A percentile compares a stretch with the other conserved stretches of the same genome.
Evolutionary conservation across 2,797 vertebrate species (phyloP).

Genomic region (Streptopelia turtur): DNA sequence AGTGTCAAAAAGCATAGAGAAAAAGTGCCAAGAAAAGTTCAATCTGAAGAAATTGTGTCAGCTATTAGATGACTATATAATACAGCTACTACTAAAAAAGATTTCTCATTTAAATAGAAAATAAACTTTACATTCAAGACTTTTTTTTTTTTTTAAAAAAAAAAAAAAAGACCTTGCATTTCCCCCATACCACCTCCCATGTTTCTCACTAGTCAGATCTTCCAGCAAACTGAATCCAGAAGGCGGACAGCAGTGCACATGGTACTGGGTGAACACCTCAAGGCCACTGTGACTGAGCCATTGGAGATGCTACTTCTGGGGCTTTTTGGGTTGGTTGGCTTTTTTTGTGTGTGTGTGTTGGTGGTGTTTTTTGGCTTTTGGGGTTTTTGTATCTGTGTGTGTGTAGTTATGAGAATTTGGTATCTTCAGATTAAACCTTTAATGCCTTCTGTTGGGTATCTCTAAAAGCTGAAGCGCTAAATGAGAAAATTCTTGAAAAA

Average conservation of each 20-base stretch:
- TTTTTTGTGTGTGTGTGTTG: not conserved
- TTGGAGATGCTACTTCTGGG: not conserved
- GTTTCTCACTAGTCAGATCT: not conserved
- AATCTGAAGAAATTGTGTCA: constrained; percentile 13
- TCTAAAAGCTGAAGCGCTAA: constrained; percentile 30
- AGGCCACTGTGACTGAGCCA: not conserved
- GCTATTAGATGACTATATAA: constrained; percentile 32
- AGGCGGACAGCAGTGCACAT: not conserved
- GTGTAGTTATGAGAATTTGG: not conserved
- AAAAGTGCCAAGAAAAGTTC: constrained; percentile 52
- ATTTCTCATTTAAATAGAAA: constrained; percentile 28
- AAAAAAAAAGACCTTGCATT: not conserved
- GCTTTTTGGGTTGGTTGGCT: not conserved
- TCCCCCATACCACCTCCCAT: not conserved
- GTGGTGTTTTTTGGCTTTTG: no score
- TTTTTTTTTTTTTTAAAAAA: not conserved
- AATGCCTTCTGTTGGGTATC: not conserved
- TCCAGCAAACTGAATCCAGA: not conserved
- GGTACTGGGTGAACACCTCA: not conserved
- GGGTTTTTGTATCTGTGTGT: no score
- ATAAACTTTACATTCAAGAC: constrained; percentile 26
- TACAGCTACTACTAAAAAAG: not conserved
- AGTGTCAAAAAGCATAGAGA: constrained; percentile 63
- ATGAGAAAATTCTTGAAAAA: constrained; percentile 1
- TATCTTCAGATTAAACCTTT: not conserved